Evolutionary conservation across 2,797 vertebrate genomes (phyloP).

Genomic region (Acrocephalus scirpaceus): DNA sequence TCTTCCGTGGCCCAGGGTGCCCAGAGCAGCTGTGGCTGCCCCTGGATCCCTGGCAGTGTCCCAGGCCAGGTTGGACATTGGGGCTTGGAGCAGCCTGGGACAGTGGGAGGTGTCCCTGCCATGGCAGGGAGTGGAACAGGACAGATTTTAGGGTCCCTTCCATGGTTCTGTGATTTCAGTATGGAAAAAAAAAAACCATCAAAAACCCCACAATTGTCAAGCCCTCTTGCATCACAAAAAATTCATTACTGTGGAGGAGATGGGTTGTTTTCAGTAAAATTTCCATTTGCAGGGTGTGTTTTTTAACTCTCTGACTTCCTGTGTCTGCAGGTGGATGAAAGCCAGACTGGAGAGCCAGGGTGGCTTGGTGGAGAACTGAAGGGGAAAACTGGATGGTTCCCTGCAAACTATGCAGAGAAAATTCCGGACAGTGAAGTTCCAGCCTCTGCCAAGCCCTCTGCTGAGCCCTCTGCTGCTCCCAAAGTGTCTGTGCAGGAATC

Average conservation of each 20-base stretch:
- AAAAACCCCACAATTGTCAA: background rate
- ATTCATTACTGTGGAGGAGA: background rate
- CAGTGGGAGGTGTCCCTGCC: background rate
- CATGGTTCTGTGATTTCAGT: background rate
- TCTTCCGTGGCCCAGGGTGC: no score
- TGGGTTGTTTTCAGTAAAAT: background rate
- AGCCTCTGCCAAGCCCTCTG: conserved; percentile 76
- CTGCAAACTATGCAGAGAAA: conserved; percentile 96
- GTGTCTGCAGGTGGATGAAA: conserved; percentile 90
- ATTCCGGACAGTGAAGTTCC: conserved; percentile 91
- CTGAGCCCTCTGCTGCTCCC: conserved; percentile 69
- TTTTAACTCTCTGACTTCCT: conserved; percentile 11
- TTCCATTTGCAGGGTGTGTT: background rate
- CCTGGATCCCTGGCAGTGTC: no score
- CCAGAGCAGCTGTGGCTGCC: no score
- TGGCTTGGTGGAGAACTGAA: conserved; percentile 96
- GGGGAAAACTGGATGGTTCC: conserved; percentile 97
- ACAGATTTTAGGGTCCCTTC: background rate
- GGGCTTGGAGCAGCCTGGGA: no score
- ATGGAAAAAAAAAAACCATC: background rate
- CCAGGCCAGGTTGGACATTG: no score
- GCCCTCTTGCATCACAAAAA: background rate
- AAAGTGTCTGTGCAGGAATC: conserved; percentile 77
- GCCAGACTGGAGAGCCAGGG: conserved; percentile 95
- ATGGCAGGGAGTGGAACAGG: background rate